Base-by-base conservation (phyloP, 2,888 invertebrate species). In the Ligdia adustata region DNA sequence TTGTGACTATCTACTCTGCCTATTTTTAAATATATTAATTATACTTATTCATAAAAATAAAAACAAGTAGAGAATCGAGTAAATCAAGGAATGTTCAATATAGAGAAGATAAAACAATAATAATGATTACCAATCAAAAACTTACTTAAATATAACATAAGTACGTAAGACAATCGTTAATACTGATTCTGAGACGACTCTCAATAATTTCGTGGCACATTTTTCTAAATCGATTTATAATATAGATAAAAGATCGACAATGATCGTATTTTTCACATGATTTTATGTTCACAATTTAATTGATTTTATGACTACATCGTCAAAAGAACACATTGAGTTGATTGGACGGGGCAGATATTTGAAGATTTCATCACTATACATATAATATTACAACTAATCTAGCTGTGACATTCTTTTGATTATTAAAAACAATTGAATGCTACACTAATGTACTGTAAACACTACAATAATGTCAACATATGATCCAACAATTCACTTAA, bases 301-400 rank as follows among this genome's bases (percentile, higher is more conserved):
- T 40, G n/a, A 43, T 50, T 11, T 29, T 52, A 62, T 52, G 26
- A 32, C 52, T 41, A 45, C 4, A 48, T 54, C 54, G 46, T 56
- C 43, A 44, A 48, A 39, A 41, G 24, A 53, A 33, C 48, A 58
- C 40, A 44, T 53, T 43, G 41, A 52, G 52, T 55, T 60, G 52
- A 50, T 34, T 73, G 73, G 73, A 72, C 72, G 73, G 73, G 69
- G 64, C 45, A 40, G 40, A 54, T 57, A 61, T 63, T 62, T 66
- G 41, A 58, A 58, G 41, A 38, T 37, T 38, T 46, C 43, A 52
- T 41, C 32, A 48, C 34, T 49, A 42, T 26, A 51, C 12, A 34
- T 42, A 39, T 40, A 41, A 35, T 38, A 16, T 16, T 16, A 16
- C 3, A 16, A 16, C 5, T 5, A 4, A 16, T 4, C 5, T 18